Conservation (phyloP, 2,888 invertebrate species). For the Dioctria rufipes region DNA sequence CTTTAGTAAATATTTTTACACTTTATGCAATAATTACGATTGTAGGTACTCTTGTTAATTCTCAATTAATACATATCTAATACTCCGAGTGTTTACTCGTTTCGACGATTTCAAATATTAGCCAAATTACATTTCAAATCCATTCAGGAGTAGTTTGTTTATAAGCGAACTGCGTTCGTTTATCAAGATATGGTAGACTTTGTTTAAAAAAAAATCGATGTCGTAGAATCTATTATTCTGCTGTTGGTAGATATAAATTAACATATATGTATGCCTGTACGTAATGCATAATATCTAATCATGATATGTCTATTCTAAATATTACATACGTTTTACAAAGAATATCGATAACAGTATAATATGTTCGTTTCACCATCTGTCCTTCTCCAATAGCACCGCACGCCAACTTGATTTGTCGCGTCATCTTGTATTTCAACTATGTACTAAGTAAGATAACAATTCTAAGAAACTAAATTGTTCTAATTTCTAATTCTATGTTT, state of each 20-base stretch:
- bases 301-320: conserved; percentile 49
- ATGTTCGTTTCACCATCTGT: not conserved
- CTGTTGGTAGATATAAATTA: not conserved
- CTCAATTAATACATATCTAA: too few relatives aligned
- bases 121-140: not conserved
- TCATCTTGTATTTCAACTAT: not conserved
- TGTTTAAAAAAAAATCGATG: not conserved
- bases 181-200: not conserved
- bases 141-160: not conserved
- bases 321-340: not conserved
- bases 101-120: too few relatives aligned
- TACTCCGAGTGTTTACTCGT: too few relatives aligned
- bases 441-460: not conserved
- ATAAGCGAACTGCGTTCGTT: not conserved
- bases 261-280: not conserved
- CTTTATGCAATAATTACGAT: too few relatives aligned
- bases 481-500: not conserved
- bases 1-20: too few relatives aligned
- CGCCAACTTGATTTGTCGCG: not conserved
- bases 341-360: not conserved
- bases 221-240: not conserved
- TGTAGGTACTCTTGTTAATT: too few relatives aligned
- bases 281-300: conserved; percentile 14
- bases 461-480: conserved; percentile 19
- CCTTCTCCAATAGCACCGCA: too few relatives aligned